Evolutionary conservation across 2,113 vertebrate species (phyloP).

Genomic region (Petrocephalus microphthalmus): DNA sequence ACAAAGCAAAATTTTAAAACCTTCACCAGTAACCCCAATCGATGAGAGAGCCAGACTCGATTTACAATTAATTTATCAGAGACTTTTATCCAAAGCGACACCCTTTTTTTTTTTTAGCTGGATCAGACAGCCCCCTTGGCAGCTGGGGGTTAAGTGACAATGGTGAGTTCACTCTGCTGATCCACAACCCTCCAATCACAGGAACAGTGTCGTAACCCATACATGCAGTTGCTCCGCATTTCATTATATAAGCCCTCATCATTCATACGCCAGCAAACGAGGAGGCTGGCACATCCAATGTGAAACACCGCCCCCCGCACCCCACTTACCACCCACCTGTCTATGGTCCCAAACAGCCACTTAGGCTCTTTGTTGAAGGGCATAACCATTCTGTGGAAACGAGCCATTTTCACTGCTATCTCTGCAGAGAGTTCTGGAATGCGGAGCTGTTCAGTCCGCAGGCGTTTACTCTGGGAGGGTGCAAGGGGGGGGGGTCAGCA

Average conservation of each 20-base stretch:
- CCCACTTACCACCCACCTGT: conserved; percentile 52
- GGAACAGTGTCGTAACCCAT: not conserved
- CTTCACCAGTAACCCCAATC: not conserved
- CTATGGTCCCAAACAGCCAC: conserved; percentile 86
- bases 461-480: conserved; percentile 66
- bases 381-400: conserved; percentile 88
- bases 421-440: conserved; percentile 67
- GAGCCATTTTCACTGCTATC: conserved; percentile 78
- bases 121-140: not conserved
- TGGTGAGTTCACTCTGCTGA: not conserved
- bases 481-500: not conserved
- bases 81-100: not conserved
- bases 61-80: not conserved
- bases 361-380: conserved; percentile 92
- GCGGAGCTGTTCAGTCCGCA: conserved; percentile 71
- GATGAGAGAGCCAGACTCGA: not conserved
- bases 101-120: not conserved
- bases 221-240: not conserved
- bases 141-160: not conserved
- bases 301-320: not conserved
- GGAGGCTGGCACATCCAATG: not conserved
- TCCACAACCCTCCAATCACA: not conserved
- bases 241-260: not conserved
- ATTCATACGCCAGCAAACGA: not conserved
- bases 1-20: not conserved